A percentile compares a stretch with the other conserved stretches of the same genome.
phyloP scores from a whole-genome alignment of 1,140 invertebrate genomes.

The Plectrocnemia conspersa region DNA sequence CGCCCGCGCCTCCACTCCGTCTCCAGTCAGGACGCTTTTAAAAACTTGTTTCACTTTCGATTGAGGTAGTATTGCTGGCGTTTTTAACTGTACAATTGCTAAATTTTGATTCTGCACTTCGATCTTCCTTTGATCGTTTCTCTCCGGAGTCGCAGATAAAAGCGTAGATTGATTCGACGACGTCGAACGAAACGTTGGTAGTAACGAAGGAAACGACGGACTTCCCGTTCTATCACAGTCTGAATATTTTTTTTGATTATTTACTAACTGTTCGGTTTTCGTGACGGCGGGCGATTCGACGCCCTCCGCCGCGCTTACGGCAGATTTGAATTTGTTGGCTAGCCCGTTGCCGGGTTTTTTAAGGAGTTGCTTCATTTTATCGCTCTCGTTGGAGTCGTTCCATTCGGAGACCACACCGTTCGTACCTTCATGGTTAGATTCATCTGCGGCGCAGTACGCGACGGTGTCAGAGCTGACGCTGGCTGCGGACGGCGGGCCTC shows the following conservation, averaged over 20 bases:
- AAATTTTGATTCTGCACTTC: conserved; percentile 19
- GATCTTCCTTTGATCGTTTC: conserved; percentile 9
- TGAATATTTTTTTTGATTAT: conserved; percentile 6
- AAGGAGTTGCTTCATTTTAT: conserved; percentile 8
- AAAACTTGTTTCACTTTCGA: conserved; percentile 11
- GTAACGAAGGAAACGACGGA: conserved; percentile 6
- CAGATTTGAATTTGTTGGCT: conserved; percentile 4
- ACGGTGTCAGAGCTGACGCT: conserved; percentile 14
- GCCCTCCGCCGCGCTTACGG: neutral
- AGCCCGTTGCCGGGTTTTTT: conserved; percentile 10
- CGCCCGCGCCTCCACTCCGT: conserved; percentile 6
- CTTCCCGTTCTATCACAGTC: conserved; percentile 5
- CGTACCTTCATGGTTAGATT: conserved; percentile 24
- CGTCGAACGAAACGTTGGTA: neutral
- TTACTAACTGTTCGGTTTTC: conserved; percentile 12
- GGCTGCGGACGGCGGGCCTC: conserved; percentile 20
- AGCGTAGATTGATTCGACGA: neutral
- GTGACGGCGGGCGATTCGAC: conserved; percentile 16
- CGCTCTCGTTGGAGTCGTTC: conserved; percentile 28
- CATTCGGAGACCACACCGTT: conserved; percentile 27
- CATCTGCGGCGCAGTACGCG: conserved; percentile 9
- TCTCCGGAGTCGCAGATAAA: neutral
- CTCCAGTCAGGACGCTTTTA: conserved; percentile 11
- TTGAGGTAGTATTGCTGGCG: conserved; percentile 6
- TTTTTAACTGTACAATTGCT: conserved; percentile 9